phyloP scores from a whole-genome alignment of 2,797 vertebrate genomes.

The Pterois miles region DNA sequence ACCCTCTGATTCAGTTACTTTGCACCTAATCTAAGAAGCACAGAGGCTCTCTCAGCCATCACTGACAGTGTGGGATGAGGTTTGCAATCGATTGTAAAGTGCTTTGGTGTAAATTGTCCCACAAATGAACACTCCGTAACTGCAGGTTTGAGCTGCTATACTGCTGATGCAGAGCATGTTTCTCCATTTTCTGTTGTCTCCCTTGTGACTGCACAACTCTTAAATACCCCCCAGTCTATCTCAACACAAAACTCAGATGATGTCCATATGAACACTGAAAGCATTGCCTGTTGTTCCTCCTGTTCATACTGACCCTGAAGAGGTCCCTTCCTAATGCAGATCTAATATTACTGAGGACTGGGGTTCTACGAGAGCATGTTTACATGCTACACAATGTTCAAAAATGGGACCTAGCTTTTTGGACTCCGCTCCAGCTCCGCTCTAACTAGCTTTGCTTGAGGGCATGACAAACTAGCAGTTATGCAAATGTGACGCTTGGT shows the following conservation, averaged over 20 bases:
- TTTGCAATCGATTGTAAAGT: conserved; percentile 62
- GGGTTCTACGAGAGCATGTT: no score
- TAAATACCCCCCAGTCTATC: not conserved
- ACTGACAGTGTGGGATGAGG: not conserved
- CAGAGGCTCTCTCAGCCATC: conserved; percentile 1
- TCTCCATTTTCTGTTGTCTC: conserved; percentile 22
- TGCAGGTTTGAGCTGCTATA: conserved; percentile 54
- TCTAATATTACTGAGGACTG: not conserved
- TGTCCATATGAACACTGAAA: not conserved
- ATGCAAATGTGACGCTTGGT: no score
- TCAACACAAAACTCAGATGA: not conserved
- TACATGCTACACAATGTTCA: no score
- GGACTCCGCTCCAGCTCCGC: no score
- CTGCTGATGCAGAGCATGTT: conserved; percentile 49
- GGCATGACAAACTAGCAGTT: no score
- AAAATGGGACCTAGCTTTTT: no score
- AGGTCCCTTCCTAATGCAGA: not conserved
- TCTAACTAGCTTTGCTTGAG: no score
- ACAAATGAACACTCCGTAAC: conserved; percentile 43
- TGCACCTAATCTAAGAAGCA: conserved; percentile 1
- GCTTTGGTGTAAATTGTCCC: conserved; percentile 54
- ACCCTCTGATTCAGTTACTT: not conserved
- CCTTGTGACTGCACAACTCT: conserved; percentile 24
- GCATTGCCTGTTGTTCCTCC: not conserved
- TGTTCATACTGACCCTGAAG: not conserved